Evolutionary conservation across 92 coral and sea anemone species (phyloP).

Genomic region (Isaurus tuberculatus): DNA sequence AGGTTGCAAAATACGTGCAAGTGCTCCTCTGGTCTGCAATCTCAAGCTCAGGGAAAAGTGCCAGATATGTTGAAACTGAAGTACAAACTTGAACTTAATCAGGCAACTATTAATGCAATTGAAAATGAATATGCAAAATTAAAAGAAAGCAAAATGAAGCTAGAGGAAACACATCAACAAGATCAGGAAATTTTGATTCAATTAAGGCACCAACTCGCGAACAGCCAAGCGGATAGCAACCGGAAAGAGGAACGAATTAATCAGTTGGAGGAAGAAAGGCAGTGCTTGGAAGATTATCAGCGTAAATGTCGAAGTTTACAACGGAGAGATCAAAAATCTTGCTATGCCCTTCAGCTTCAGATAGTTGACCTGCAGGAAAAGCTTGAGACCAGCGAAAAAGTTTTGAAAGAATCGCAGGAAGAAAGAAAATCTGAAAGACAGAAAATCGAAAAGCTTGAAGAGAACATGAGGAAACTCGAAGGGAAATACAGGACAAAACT

Average conservation of each 20-base stretch:
- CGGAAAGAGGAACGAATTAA: constrained; percentile 64
- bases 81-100: constrained; percentile 61
- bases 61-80: constrained; percentile 46
- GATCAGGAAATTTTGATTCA: constrained; percentile 60
- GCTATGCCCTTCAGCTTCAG: constrained; percentile 81
- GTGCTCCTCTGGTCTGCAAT: constrained; percentile 48
- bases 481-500: constrained; percentile 68
- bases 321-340: constrained; percentile 81
- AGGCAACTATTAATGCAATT: constrained; percentile 66
- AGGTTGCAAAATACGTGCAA: constrained; percentile 49
- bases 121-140: constrained; percentile 61
- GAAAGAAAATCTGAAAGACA: constrained; percentile 48
- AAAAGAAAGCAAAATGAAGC: constrained; percentile 56
- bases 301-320: constrained; percentile 73
- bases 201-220: constrained; percentile 57
- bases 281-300: constrained; percentile 69
- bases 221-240: constrained; percentile 57
- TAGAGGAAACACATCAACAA: constrained; percentile 55
- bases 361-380: constrained; percentile 82
- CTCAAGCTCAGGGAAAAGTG: constrained; percentile 47
- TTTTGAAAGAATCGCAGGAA: constrained; percentile 54
- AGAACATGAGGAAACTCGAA: constrained; percentile 60
- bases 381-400: constrained; percentile 64
- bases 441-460: constrained; percentile 67
- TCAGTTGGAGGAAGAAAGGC: constrained; percentile 69